These are phyloP conservation scores for Ptiloglossa arizonensis DNA, from an alignment of 1,140 invertebrate genomes.

Conservation along the genomic window DNA sequence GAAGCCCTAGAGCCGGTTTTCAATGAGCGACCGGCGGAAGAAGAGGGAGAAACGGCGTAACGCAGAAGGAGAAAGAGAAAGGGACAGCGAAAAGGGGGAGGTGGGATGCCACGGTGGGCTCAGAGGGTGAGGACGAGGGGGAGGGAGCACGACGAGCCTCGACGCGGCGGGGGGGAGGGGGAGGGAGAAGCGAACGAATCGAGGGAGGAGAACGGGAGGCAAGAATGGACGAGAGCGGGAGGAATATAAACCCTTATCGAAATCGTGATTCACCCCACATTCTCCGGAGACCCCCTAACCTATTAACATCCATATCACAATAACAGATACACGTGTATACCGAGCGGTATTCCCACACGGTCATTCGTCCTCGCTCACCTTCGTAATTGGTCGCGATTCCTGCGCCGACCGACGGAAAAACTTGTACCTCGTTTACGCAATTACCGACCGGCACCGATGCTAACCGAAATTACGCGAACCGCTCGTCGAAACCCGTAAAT, in stretches of 20 bases:
- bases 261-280: conserved; percentile 78
- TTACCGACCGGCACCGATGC: conserved; percentile 15
- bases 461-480: conserved; percentile 33
- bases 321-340: conserved; percentile 76
- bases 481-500: conserved; percentile 18
- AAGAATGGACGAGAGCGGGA: conserved; percentile 47
- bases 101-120: no score
- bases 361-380: conserved; percentile 52
- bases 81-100: conserved; percentile 23
- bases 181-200: conserved; percentile 42
- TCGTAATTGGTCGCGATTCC: conserved; percentile 53
- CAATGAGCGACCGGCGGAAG: conserved; percentile 58
- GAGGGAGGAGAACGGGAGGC: conserved; percentile 42
- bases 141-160: no score
- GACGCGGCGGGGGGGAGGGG: conserved; percentile 50
- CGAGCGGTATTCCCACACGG: conserved; percentile 52
- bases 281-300: conserved; percentile 78
- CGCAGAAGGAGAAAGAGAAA: conserved; percentile 47
- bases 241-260: conserved; percentile 78
- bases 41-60: conserved; percentile 60
- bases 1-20: conserved; percentile 66
- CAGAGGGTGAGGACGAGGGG: conserved; percentile 7
- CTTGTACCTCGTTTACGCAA: not conserved
- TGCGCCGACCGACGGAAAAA: conserved; percentile 15
- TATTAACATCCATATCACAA: conserved; percentile 80